Base-by-base conservation (phyloP, 1,140 invertebrate genomes). In the Pissodes strobi region DNA sequence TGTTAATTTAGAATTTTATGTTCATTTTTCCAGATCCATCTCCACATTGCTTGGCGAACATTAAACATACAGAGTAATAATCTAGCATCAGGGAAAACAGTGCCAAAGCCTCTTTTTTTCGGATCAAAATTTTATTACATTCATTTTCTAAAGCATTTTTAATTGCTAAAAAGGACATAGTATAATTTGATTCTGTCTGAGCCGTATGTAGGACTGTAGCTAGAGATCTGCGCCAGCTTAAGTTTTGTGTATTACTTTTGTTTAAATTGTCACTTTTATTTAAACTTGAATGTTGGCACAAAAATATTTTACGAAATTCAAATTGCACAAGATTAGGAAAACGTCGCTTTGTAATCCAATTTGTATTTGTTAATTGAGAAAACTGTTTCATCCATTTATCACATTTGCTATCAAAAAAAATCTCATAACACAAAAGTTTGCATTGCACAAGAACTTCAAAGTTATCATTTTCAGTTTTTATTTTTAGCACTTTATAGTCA, bases 151-250 rank as follows among this genome's bases (percentile, higher is more conserved):
- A n/a, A n/a, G n/a, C n/a, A n/a, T n/a, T n/a, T n/a, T n/a, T n/a
- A 12, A 22, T n/a, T 9, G 37, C 22, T 34, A 2, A n/a, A 27
- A 41, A 41, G 3, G 27, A 30, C 37, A 38, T 13, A 5, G 49
- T 41, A 30, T 62, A n/a, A n/a, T 62, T 62, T 23, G 27, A 23
- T 53, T 62, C 60, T 37, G 48, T 55, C 22, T 62, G 60, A 22
- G n/a, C 30, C 13, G 38, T 53, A 55, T 62, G 60, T 5, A 62
- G 27, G 9, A 55, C 48, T 13, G 22, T 34, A n/a, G 49, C 60
- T 13, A 62, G 30, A n/a, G 46, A 18, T 39, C 18, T 4, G 60
- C 60, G 13, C 60, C 60, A 39, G 46, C 15, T 43, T 43, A n/a
- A 6, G 13, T 43, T 43, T 43, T 13, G 9, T 17, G 15, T 43